Conservation (phyloP, 2,888 invertebrate species). For the Acleris holmiana region DNA sequence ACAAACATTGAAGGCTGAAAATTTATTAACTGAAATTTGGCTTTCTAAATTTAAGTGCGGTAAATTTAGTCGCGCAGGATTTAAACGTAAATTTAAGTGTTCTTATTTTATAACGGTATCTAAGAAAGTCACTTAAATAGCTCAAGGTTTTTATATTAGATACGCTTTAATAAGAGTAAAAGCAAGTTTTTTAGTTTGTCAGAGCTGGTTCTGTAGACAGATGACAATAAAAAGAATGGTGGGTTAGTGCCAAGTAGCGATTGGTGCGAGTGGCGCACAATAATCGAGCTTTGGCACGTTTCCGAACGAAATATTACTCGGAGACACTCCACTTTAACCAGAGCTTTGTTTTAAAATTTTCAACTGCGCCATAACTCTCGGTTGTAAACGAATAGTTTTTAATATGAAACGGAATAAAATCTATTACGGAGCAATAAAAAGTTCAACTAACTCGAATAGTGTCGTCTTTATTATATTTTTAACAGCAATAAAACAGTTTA, state of each 20-base stretch:
- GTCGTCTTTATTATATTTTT: slow-evolving; percentile 10
- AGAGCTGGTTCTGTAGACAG: slow-evolving; percentile 43
- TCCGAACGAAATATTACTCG: slow-evolving; percentile 42
- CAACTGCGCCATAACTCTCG: slow-evolving; percentile 18
- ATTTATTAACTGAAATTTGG: slow-evolving; percentile 2
- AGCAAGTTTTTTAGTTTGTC: slow-evolving; percentile 41
- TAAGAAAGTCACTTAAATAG: not conserved
- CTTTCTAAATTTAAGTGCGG: not conserved
- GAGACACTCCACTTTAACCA: slow-evolving; percentile 29
- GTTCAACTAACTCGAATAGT: slow-evolving; percentile 1
- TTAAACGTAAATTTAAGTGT: slow-evolving; percentile 1
- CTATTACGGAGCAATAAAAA: slow-evolving; percentile 12
- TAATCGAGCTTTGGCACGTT: slow-evolving; percentile 52
- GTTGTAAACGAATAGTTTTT: slow-evolving; percentile 24
- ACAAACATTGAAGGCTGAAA: slow-evolving; percentile 6
- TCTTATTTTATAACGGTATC: slow-evolving; percentile 1
- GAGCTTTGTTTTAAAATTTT: slow-evolving; percentile 35
- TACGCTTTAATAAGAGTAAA: slow-evolving; percentile 38
- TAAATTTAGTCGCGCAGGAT: not conserved
- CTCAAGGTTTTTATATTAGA: slow-evolving; percentile 11
- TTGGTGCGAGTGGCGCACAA: slow-evolving; percentile 50
- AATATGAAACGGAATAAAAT: slow-evolving; percentile 17
- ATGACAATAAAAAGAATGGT: slow-evolving; percentile 44
- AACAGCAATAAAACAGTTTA: slow-evolving; percentile 1
- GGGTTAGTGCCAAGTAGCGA: slow-evolving; percentile 50